Conservation (phyloP, 2,888 invertebrate genomes). For the Megaustenia siamemsis region DNA sequence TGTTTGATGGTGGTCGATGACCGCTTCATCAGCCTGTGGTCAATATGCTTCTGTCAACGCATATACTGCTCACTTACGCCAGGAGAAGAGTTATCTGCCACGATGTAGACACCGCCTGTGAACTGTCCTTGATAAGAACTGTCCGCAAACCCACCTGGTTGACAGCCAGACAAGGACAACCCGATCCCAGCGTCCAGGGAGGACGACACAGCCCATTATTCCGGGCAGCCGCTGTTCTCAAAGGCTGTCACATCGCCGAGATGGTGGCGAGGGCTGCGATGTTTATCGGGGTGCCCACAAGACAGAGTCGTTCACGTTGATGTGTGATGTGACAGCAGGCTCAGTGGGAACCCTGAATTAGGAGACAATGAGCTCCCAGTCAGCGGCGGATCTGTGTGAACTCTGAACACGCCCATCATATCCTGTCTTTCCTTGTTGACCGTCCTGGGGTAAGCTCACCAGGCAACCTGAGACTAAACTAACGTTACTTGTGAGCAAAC, state of each 20-base stretch:
- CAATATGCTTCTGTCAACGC: too few relatives aligned
- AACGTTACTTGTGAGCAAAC: background rate
- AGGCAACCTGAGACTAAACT: too few relatives aligned
- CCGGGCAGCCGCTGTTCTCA: background rate
- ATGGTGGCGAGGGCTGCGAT: background rate
- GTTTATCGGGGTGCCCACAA: slow-evolving; percentile 12
- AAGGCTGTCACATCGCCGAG: background rate
- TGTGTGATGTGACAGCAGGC: background rate
- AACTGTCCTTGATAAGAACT: slow-evolving; percentile 13
- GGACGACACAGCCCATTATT: background rate
- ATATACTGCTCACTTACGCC: slow-evolving; percentile 20
- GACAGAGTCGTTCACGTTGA: slow-evolving; percentile 8
- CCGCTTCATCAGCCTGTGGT: too few relatives aligned
- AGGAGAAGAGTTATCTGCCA: background rate
- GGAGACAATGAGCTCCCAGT: background rate
- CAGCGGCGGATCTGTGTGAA: background rate
- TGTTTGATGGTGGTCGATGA: too few relatives aligned
- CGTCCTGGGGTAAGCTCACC: background rate
- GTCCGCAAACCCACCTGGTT: slow-evolving; percentile 3
- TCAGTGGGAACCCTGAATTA: slow-evolving; percentile 20
- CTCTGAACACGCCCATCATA: background rate
- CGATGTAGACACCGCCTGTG: slow-evolving; percentile 14
- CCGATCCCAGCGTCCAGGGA: background rate
- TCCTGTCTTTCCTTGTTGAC: background rate
- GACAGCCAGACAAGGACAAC: background rate